Evolutionary conservation across 2,797 vertebrate species (phyloP).

Genomic region (Steatocranus sp.): DNA sequence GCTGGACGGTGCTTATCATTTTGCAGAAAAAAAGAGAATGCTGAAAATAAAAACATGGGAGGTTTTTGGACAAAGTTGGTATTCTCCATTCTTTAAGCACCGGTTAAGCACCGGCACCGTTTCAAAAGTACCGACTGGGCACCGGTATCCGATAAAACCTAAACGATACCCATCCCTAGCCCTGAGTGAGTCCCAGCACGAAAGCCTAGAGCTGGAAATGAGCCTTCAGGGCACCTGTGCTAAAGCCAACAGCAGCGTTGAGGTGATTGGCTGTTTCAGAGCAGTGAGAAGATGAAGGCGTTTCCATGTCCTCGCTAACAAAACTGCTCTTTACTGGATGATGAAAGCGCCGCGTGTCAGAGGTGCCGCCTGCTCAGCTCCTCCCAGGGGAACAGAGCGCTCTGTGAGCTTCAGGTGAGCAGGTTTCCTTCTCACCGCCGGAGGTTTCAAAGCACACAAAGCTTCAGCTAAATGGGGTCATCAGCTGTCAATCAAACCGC

Average conservation of each 20-base stretch:
- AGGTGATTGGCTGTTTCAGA: background rate
- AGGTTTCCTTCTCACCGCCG: background rate
- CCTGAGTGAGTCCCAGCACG: background rate
- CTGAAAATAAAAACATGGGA: too few relatives aligned
- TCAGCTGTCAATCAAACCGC: conserved; percentile 31
- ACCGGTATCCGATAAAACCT: background rate
- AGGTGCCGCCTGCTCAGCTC: background rate
- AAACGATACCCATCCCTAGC: accelerated
- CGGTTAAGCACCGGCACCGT: background rate
- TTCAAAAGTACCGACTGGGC: background rate
- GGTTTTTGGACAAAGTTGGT: too few relatives aligned
- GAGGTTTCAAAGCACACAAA: background rate
- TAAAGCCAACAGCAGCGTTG: background rate
- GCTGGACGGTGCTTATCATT: too few relatives aligned
- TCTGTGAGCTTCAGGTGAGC: conserved; percentile 1
- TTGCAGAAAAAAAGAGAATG: too few relatives aligned
- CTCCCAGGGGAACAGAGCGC: background rate
- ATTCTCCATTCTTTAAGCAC: too few relatives aligned
- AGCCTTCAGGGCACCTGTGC: background rate
- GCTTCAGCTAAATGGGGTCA: conserved; percentile 32
- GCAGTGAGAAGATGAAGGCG: background rate
- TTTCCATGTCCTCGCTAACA: background rate
- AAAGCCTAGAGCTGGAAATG: background rate
- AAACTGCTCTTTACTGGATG: background rate
- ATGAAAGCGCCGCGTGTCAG: background rate